Conservation (phyloP, 2,888 invertebrate genomes). For the Lithodes maja region DNA sequence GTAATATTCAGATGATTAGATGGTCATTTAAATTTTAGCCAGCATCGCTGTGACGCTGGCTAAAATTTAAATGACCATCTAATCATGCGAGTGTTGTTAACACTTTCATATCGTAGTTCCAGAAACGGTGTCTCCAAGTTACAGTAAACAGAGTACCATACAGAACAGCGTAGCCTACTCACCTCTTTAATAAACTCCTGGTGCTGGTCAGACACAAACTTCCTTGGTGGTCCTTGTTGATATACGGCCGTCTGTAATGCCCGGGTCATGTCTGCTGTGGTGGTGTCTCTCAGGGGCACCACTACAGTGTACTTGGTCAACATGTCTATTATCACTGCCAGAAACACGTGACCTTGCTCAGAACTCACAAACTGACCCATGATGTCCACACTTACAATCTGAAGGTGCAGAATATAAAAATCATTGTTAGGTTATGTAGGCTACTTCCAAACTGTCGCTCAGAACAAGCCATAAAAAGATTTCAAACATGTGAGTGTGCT, state of each 20-base stretch:
- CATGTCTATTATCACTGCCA: constrained; percentile 60
- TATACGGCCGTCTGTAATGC: constrained; percentile 41
- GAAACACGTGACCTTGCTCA: constrained; percentile 38
- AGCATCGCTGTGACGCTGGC: too few species aligned
- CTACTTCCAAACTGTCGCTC: too few species aligned
- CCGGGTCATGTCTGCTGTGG: constrained; percentile 42
- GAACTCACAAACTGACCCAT: constrained; percentile 54
- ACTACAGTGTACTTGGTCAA: constrained; percentile 56
- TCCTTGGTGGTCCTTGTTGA: constrained; percentile 53
- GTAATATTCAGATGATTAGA: too few species aligned
- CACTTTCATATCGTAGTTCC: background rate
- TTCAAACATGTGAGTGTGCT: too few species aligned
- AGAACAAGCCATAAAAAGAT: too few species aligned
- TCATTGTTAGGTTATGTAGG: too few species aligned
- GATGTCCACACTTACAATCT: constrained; percentile 61
- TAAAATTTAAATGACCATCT: too few species aligned
- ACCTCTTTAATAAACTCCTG: constrained; percentile 57
- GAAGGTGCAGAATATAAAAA: background rate
- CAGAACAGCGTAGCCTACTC: background rate
- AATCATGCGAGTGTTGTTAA: background rate
- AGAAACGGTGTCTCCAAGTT: background rate
- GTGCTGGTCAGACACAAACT: constrained; percentile 54
- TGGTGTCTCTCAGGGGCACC: constrained; percentile 50
- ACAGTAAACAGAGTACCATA: background rate
- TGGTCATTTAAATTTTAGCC: too few species aligned